Base-by-base conservation (phyloP, 2,888 invertebrate species). In the Macrophya alboannulata region DNA sequence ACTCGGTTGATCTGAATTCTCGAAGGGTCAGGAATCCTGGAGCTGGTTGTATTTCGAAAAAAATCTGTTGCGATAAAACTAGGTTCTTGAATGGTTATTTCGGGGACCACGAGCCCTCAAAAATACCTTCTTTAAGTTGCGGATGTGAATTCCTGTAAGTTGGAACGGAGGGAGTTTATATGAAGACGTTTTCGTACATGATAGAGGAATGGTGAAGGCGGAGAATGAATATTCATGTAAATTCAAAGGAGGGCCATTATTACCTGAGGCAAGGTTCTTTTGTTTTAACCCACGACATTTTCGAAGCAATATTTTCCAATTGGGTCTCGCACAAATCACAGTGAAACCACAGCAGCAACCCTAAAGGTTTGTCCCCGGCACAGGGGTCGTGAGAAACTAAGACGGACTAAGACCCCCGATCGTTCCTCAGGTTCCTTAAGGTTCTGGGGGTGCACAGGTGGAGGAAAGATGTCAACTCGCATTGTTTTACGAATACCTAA, bases 401-500 rank as follows among this genome's bases (percentile, higher is more conserved):
- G 65, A 83, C 31, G 45, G 37, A 62, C 31, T 77, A 31, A 59
- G 81, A 81, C 43, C 40, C 81, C 65, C 45, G 62, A n/a, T 83
- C 83, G 83, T 71, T 68, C 68, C 65, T 83, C 43, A 65, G 43
- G 21, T 40, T 81, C 81, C 21, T 25, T 77, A 25, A 51, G 76
- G 62, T 71, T 83, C 25, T 43, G 87, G 86, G 86, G 84, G 87
- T 86, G 79, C 62, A 84, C 87, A 85, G 88, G 87, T 88, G 88
- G 88, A 88, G 88, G 88, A 87, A 88, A 89, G 90, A 90, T 91
- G 92, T 92, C 92, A 92, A 90, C 90, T 89, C 86, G 90, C 91
- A 92, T 92, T 92, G 92, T 92, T 91, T 92, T 90, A 92, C 90
- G 87, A 88, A 92, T 92, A 92, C 91, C 92, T 92, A 90, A 91